Evolutionary conservation across 2,888 invertebrate genomes (phyloP), one percentile per base, ranked within the genome.

Genomic region (Lacanobia wlatinum): DNA sequence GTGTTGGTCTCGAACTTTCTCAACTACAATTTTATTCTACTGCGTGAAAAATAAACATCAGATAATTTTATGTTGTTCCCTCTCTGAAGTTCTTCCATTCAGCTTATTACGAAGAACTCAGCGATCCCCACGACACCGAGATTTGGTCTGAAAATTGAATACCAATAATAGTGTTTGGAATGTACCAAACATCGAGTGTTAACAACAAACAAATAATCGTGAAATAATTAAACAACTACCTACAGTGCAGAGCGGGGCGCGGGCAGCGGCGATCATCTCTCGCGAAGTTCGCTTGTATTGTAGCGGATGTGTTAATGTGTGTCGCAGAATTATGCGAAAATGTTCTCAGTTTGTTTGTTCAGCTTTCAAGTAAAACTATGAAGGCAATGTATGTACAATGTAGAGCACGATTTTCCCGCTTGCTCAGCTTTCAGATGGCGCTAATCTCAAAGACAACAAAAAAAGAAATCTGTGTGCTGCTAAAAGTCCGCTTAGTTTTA

Each of bases 161-260:
- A 83, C 81, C 81, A 65, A 86, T 86, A 86, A 76, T 80, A 75
- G 73, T 68, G 63, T 81, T 76, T 68, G 66, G n/a, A 73, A 67
- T 71, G 74, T 58, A 69, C 46, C 34, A 71, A 74, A 76, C 70
- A 59, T 58, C 58, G n/a, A 76, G 67, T 56, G 52, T 65, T 62
- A 63, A 58, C 50, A 56, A 65, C 38, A 80, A 68, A 76, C 62
- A 71, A 58, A 72, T 70, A 59, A 82, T 69, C 56, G 46, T 72
- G 64, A 69, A 61, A 70, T 65, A 72, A 74, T 70, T 67, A 48
- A 40, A 23, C 61, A 53, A 60, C 55, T 46, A 61, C 50, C 55
- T 12, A 40, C 34, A 48, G 52, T 12, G 43, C 14, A 14, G 38
- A 23, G 1, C 16, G 2, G 23, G 4, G 16, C 0, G 23, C 1